phyloP scores from a whole-genome alignment of 1,140 invertebrate species.

The Zaprionus kolodkinae region DNA sequence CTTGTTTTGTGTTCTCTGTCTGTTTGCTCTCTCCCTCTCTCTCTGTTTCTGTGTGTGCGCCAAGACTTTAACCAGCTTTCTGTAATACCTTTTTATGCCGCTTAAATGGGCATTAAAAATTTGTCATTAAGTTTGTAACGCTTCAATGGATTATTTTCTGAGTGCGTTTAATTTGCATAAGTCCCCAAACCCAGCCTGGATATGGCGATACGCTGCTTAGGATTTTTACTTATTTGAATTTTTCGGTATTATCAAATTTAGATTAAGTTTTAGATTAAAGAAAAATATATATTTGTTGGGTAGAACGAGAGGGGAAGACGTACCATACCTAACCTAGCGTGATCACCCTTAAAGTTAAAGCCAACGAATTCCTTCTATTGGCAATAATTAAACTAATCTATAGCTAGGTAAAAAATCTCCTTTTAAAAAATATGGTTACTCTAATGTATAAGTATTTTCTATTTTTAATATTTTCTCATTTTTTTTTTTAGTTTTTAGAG shows the following conservation, averaged over 20 bases:
- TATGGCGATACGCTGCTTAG: neutral
- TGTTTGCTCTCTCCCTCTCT: constrained; percentile 34
- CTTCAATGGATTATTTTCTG: constrained; percentile 30
- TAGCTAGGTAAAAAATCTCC: no score
- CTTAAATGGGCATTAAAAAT: constrained; percentile 42
- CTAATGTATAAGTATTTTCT: neutral
- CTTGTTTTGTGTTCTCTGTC: constrained; percentile 61
- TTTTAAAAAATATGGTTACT: no score
- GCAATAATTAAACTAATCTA: no score
- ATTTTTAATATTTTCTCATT: no score
- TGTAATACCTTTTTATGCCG: constrained; percentile 37
- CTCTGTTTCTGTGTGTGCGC: neutral
- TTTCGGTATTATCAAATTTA: neutral
- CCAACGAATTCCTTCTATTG: rapidly evolving
- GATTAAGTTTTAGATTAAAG: neutral
- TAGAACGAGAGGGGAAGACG: neutral
- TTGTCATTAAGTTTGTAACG: constrained; percentile 37
- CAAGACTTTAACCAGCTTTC: constrained; percentile 37
- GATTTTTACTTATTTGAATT: neutral
- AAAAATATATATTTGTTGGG: neutral
- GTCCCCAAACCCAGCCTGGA: neutral
- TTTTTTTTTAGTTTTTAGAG: no score
- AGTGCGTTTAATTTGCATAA: constrained; percentile 39
- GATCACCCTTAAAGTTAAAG: neutral
- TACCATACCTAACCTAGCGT: neutral